Conservation (phyloP, 2,888 invertebrate species). For the Cheilosia vernalis region DNA sequence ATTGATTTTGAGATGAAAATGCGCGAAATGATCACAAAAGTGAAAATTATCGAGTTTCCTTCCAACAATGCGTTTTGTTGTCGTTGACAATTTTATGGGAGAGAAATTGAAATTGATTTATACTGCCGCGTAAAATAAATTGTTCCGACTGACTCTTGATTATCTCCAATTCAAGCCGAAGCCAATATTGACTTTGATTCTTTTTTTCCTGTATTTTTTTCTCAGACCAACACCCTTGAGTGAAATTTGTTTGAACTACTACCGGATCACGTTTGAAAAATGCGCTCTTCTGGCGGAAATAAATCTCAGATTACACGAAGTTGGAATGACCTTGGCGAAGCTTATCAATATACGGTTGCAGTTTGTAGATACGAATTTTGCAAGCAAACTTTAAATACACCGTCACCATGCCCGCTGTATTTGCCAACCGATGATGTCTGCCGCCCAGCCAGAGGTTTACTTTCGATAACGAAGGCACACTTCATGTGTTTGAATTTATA, state of each 20-base stretch:
- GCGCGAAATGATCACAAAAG: constrained; percentile 46
- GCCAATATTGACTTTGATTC: too few species aligned
- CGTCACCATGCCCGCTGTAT: too few species aligned
- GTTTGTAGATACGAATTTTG: background rate
- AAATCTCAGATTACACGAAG: background rate
- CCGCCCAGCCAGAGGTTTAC: too few species aligned
- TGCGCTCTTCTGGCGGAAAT: background rate
- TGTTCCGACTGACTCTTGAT: background rate
- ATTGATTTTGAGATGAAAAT: constrained; percentile 27
- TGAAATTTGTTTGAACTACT: background rate
- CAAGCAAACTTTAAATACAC: background rate
- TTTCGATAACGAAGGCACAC: too few species aligned
- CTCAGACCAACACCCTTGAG: background rate
- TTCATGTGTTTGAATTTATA: too few species aligned
- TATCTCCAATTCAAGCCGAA: too few species aligned
- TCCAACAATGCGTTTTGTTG: constrained; percentile 27
- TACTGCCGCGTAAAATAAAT: background rate
- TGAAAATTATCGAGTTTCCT: constrained; percentile 16
- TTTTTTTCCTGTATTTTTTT: too few species aligned
- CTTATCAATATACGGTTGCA: background rate
- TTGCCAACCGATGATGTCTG: too few species aligned
- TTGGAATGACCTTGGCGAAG: background rate
- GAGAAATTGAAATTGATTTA: constrained; percentile 1
- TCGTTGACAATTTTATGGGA: constrained; percentile 16
- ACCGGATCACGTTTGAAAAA: background rate